Evolutionary conservation across 2,888 invertebrate species (phyloP), one percentile per base, ranked within the genome.

Genomic region (Drosophila paramelanica): DNA sequence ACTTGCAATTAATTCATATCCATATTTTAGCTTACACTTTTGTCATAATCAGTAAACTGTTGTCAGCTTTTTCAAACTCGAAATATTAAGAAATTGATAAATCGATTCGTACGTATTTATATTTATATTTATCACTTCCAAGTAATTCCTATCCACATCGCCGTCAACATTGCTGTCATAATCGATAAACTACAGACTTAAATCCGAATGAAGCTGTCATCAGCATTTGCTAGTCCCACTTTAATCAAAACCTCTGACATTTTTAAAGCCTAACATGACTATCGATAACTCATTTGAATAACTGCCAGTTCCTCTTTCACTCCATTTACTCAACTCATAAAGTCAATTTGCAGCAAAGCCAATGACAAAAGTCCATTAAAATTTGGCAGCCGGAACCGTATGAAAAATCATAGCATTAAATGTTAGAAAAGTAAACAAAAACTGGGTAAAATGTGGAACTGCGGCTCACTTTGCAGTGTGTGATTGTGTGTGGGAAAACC

Each of bases 401-500:
- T 66, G 60, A 23, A 75, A 64, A 64, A 62, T 25, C 36, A 25
- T 58, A 56, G 53, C 55, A 71, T 66, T 38, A 58, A 41, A 53
- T 41, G 64, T 50, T 56, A 55, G 46, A 45, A 53, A 42, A 36
- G 25, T 41, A 14, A 59, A 56, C 50, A 38, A 55, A 73, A 67
- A 67, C 55, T 45, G 43, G 55, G 53, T 55, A 55, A 71, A 67
- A 56, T 45, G 42, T 47, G 60, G 53, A n/a, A 47, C 47, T 50
- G 50, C 47, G 41, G 46, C 33, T 65, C 50, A 56, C 45, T 55
- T 67, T 57, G 49, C 46, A 27, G 20, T 38, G 41, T 43, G 31
- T 39, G 33, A 17, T 31, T 56, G 46, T 70, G 73, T 81, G 85
- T 85, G 84, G 88, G 83, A 88, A 85, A 85, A 85, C 77, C 74